Percentiles rank a stretch among this genome's conserved stretches.
Evolutionary conservation across 2,113 vertebrate species (phyloP).

Genomic region (Fulmarus glacialis): DNA sequence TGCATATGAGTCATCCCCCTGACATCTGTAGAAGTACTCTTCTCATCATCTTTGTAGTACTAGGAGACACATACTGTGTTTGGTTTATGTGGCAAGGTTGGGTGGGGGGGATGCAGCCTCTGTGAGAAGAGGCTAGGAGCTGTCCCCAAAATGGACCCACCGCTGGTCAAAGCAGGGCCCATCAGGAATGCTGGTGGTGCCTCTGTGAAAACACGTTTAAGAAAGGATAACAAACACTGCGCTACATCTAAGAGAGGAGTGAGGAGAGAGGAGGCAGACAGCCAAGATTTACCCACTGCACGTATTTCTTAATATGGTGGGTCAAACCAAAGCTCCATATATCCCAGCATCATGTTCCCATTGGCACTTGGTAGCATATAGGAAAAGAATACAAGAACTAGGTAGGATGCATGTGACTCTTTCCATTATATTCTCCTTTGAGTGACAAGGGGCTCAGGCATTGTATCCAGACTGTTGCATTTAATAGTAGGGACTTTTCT

Average conservation of each 20-base stretch:
- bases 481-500: not conserved
- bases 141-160: not conserved
- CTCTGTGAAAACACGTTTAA: not conserved
- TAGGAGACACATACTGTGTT: not conserved
- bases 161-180: not conserved
- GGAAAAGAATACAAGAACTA: not conserved
- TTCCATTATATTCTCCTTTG: not conserved
- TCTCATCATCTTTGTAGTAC: not conserved
- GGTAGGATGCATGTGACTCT: not conserved
- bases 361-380: not conserved
- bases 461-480: not conserved
- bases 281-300: not conserved
- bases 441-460: not conserved
- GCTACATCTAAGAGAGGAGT: not conserved
- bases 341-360: not conserved
- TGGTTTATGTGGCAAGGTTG: not conserved
- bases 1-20: not conserved
- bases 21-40: not conserved
- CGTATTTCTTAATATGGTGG: accelerated
- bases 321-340: not conserved
- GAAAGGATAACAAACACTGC: not conserved
- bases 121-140: not conserved
- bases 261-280: not conserved
- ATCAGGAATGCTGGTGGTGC: accelerated
- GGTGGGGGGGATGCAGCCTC: accelerated